These are phyloP conservation scores for Branchinecta lynchi DNA, from an alignment of 1,140 invertebrate genomes.

Conservation along the genomic window DNA sequence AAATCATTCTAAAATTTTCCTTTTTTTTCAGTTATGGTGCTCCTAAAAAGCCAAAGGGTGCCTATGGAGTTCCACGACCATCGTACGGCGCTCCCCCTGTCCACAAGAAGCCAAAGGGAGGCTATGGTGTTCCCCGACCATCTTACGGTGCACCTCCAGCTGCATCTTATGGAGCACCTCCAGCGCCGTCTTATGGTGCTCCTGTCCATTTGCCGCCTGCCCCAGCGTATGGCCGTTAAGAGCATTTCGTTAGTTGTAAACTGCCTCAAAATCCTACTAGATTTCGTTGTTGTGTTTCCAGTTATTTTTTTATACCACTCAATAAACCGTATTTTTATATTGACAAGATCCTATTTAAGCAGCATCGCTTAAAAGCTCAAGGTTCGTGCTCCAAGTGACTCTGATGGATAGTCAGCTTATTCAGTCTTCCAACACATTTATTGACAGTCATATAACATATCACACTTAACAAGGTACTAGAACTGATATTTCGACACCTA, in stretches of 20 bases:
- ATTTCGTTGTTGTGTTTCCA: no score
- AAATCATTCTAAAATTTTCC: neutral
- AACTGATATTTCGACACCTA: no score
- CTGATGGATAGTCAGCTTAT: no score
- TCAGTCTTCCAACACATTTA: no score
- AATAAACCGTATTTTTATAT: no score
- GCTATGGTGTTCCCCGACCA: neutral
- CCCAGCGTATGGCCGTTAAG: neutral
- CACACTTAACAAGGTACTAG: no score
- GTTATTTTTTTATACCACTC: no score
- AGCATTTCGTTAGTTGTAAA: slow-evolving; percentile 2
- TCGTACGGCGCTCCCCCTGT: neutral
- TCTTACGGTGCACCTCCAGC: neutral
- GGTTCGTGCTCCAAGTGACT: no score
- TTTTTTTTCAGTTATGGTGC: slow-evolving; percentile 1
- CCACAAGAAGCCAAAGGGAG: neutral
- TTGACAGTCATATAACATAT: no score
- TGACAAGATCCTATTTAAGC: no score
- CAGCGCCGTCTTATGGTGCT: slow-evolving; percentile 18
- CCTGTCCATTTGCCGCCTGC: slow-evolving; percentile 16
- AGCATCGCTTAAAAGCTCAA: no score
- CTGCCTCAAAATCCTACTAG: neutral
- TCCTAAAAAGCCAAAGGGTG: neutral
- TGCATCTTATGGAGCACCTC: slow-evolving; percentile 7
- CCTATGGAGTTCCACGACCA: neutral